Percentiles rank a stretch among this genome's conserved stretches.
phyloP scores from a whole-genome alignment of 1,140 invertebrate species.

The Metaphire vulgaris region DNA sequence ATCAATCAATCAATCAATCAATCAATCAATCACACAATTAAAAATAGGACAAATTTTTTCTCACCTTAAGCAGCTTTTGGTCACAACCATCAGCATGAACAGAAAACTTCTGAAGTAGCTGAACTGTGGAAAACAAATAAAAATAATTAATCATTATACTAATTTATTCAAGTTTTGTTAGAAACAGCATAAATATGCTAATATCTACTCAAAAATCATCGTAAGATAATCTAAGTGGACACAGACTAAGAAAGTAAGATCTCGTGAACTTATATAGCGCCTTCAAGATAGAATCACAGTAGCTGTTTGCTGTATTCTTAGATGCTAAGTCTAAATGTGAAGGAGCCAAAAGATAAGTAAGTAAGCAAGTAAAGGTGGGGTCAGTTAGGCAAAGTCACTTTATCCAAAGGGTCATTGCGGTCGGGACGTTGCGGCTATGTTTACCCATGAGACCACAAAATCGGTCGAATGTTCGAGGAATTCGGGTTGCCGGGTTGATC shows the following conservation, averaged over 20 bases:
- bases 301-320: too few species aligned
- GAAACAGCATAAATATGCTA: too few species aligned
- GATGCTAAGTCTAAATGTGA: too few species aligned
- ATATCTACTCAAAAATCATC: conserved; percentile 27
- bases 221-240: conserved; percentile 22
- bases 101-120: conserved; percentile 88
- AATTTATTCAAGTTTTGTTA: too few species aligned
- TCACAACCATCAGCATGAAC: conserved; percentile 81
- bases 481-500: conserved; percentile 95
- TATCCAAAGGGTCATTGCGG: neutral
- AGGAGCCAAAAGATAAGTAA: too few species aligned
- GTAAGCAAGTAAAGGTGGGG: neutral
- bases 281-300: too few species aligned
- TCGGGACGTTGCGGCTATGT: too few species aligned
- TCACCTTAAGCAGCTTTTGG: conserved; percentile 78
- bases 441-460: conserved; percentile 96
- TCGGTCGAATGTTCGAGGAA: conserved; percentile 94
- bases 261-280: too few species aligned
- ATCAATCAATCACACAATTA: neutral
- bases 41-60: neutral
- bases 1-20: neutral
- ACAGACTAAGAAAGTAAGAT: too few species aligned
- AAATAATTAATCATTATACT: too few species aligned
- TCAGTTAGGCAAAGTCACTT: neutral
- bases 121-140: conserved; percentile 61